phyloP scores from a whole-genome alignment of 2,113 vertebrate species.

The Serilophus lunatus region DNA sequence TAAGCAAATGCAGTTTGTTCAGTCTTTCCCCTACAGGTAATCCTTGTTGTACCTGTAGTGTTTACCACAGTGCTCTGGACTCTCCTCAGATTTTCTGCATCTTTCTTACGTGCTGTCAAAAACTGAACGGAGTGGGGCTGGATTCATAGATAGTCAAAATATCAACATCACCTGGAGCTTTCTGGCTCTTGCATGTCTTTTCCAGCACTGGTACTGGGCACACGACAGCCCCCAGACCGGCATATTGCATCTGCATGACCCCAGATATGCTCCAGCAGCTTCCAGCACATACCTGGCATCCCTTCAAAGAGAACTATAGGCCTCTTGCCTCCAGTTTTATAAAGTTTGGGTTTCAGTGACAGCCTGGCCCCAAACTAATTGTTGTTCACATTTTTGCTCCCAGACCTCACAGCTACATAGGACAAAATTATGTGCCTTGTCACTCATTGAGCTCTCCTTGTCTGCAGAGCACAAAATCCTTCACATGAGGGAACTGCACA shows the following conservation, averaged over 20 bases:
- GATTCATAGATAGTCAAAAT: neutral
- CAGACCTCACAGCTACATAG: neutral
- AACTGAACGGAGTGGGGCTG: neutral
- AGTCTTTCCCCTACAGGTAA: neutral
- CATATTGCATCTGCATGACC: neutral
- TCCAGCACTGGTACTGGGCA: neutral
- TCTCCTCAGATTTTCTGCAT: neutral
- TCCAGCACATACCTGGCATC: neutral
- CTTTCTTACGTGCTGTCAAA: neutral
- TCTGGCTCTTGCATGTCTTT: neutral
- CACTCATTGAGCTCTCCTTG: neutral
- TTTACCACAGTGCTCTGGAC: neutral
- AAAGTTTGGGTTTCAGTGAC: neutral
- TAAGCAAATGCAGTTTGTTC: neutral
- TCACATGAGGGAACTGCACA: neutral
- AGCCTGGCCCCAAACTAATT: neutral
- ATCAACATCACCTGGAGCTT: neutral
- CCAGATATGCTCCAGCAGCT: neutral
- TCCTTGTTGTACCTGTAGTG: neutral
- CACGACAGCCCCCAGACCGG: neutral
- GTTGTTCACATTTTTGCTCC: neutral
- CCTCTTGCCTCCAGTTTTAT: neutral
- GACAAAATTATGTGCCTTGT: neutral
- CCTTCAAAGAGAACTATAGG: neutral
- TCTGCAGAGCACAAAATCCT: neutral